Base-by-base conservation (phyloP, 2,797 vertebrate species). In the Galagoides demidoff region DNA sequence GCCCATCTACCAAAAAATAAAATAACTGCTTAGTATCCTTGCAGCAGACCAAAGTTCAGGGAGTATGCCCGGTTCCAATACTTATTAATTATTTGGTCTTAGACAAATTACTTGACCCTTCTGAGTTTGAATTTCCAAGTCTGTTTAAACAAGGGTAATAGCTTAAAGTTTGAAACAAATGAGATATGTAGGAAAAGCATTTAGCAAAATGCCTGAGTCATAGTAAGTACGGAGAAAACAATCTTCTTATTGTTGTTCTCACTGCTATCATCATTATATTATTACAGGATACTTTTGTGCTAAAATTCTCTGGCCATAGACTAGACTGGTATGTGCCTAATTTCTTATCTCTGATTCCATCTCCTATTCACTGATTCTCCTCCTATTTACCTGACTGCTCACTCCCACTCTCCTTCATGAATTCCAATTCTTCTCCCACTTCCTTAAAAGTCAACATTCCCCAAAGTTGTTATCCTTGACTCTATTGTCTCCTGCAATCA, bases 131-230 rank as follows among this genome's bases (percentile, higher is more conserved):
- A 90, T 81, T 31, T 68, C 22, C 17, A 66, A 27, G 63, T 90
- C 55, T 92, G 57, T 82, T 94, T 88, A 94, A 81, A 81, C 4
- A 92, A 93, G n/a, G 76, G 78, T 66, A 83, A 77, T 16, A 85
- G 37, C 59, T 85, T 94, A 61, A 52, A 52, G 29, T 85, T 70
- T 92, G 78, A 95, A 95, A 90, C 64, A 94, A 83, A 93, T 68
- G 37, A 89, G 22, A 77, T 84, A 66, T 23, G 9, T 31, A 70
- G 31, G 13, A 61, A 93, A 96, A 92, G n/a, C 74, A 76, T 29
- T 95, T 66, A 92, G 76, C 55, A 87, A 96, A 96, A 84, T 74
- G 55, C 19, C 29, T 84, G n/a, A 25, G 45, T 63, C 27, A 74
- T 0, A 92, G 19, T 52, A 92, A 70, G 22, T 29, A 71, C 61